Base-by-base conservation (phyloP, 1,140 invertebrate species). In the Caenorhabditis remanei region DNA sequence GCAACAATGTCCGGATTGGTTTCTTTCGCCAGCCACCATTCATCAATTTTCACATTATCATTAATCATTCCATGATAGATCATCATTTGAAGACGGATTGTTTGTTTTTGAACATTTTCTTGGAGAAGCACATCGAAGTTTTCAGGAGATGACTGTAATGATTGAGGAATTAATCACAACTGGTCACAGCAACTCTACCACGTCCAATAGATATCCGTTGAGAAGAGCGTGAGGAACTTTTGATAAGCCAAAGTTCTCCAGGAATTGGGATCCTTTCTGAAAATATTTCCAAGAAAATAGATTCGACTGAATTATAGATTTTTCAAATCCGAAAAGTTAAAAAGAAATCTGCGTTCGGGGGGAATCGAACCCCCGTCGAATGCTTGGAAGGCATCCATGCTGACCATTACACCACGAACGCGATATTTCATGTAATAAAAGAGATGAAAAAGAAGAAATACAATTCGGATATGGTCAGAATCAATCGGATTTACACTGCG, bases 311-410 rank as follows among this genome's bases (percentile, higher is more conserved):
- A 53, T 8, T 53, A 14, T 53, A 53, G 2, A 16, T 53, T 53
- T n/a, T 50, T 50, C 50, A 50, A 40, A 40, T 67, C 13, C 32
- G 1, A 67, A 67, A 40, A 67, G 19, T n/a, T 21, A 0, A 61
- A 21, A 61, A 32, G 61, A 11, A 32, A 46, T 85, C 85, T 85
- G 85, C 85, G 85, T 85, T 85, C 85, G 85, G 85, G 85, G 85
- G 85, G 85, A 85, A 85, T 85, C 85, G 85, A 85, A 85, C 85
- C 85, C 85, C 85, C 85, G 85, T 85, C 85, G 85, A 85, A 85
- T 85, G 85, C 85, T 85, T 85, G 85, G 85, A 85, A 85, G 85
- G 85, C 85, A 85, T 85, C 85, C 85, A 85, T 85, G 85, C 85
- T 85, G 65, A 85, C 85, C 85, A 85, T 85, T 85, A 85, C 85